phyloP scores from a whole-genome alignment of 2,888 invertebrate species.

The Hedya salicella region DNA sequence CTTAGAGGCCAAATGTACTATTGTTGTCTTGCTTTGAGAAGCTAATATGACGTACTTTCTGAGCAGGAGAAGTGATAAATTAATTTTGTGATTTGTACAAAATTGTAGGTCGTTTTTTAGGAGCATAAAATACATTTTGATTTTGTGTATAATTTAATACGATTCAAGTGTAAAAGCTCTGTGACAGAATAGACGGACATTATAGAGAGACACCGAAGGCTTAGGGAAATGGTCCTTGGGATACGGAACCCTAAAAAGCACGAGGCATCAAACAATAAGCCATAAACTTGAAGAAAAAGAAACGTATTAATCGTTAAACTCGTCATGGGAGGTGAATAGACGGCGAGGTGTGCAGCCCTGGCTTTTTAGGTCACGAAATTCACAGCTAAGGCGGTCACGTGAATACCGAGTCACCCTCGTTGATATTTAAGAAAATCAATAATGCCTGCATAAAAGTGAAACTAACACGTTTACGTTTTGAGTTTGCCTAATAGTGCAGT shows the following conservation, averaged over 20 bases:
- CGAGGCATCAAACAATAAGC: conserved; percentile 20
- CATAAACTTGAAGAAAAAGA: conserved; percentile 45
- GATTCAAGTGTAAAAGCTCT: too few species aligned
- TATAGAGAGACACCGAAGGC: too few species aligned
- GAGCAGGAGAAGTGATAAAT: too few species aligned
- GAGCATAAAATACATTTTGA: too few species aligned
- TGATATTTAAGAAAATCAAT: conserved; percentile 43
- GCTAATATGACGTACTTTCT: too few species aligned
- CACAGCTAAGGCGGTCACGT: conserved; percentile 50
- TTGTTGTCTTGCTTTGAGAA: too few species aligned
- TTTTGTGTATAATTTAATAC: too few species aligned
- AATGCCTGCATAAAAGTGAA: conserved; percentile 42
- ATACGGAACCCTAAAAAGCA: neutral
- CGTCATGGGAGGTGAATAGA: conserved; percentile 54
- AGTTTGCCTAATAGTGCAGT: conserved; percentile 22
- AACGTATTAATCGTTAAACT: conserved; percentile 52
- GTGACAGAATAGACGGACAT: too few species aligned
- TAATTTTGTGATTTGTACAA: too few species aligned
- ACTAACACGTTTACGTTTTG: conserved; percentile 21
- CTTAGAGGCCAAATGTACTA: too few species aligned
- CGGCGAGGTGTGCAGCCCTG: conserved; percentile 60
- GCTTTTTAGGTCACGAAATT: conserved; percentile 73
- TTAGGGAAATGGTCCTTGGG: too few species aligned
- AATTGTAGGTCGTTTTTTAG: too few species aligned
- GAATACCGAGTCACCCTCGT: conserved; percentile 42